Conservation (phyloP, 37 sponge, comb jelly and placozoan genomes). For the Beroe forskalii region DNA sequence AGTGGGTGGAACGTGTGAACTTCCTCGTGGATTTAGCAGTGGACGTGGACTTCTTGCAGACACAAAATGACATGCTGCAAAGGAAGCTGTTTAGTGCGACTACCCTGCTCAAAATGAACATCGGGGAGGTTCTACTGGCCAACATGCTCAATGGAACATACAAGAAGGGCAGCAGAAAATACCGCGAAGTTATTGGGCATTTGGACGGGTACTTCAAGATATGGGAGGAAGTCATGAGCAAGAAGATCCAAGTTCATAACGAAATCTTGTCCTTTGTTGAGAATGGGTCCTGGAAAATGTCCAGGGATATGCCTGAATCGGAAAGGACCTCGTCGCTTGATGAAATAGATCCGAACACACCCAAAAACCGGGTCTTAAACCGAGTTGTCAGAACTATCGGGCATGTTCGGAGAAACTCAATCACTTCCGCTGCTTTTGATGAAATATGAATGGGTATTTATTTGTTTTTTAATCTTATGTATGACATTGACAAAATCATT, state of each 20-base stretch:
- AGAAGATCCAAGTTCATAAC: conserved; percentile 21
- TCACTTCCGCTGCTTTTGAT: neutral
- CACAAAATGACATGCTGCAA: neutral
- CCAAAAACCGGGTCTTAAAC: neutral
- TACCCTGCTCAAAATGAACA: conserved; percentile 7
- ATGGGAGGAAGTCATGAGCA: conserved; percentile 41
- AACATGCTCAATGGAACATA: neutral
- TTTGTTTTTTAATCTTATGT: too few relatives aligned
- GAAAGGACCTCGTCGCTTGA: neutral
- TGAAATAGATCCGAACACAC: neutral
- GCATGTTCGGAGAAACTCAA: neutral
- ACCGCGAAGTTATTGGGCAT: neutral
- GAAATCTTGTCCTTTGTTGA: neutral
- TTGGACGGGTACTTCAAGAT: conserved; percentile 19
- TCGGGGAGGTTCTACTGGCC: neutral
- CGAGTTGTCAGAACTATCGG: neutral
- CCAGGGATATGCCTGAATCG: neutral
- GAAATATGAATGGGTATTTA: too few relatives aligned
- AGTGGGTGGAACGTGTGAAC: neutral
- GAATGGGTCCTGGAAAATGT: neutral
- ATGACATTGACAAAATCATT: too few relatives aligned
- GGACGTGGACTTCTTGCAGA: neutral
- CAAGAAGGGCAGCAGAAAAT: neutral
- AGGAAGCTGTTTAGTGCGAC: conserved; percentile 11
- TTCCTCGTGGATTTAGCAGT: neutral